A percentile compares a stretch with the other conserved stretches of the same genome.
Conservation (phyloP, 2,888 invertebrate genomes). For the Caenorhabditis sp. region DNA sequence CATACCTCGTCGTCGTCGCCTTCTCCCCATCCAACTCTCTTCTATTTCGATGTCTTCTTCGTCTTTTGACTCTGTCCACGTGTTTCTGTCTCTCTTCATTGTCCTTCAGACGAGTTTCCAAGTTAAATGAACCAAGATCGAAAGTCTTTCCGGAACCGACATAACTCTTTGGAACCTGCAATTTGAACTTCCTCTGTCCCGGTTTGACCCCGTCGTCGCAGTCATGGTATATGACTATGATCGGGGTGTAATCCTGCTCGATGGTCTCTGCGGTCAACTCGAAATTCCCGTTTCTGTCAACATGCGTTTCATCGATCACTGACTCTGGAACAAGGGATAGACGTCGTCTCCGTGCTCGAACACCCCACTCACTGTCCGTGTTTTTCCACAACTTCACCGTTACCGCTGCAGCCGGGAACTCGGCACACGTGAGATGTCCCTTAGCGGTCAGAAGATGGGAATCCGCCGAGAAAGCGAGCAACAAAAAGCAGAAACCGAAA, state of each 20-base stretch:
- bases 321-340: conserved; percentile 53
- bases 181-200: conserved; percentile 69
- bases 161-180: conserved; percentile 67
- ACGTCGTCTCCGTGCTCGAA: too few species aligned
- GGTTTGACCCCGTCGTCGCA: conserved; percentile 73
- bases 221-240: conserved; percentile 65
- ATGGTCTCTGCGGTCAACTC: conserved; percentile 20
- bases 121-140: conserved; percentile 64
- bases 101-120: conserved; percentile 65
- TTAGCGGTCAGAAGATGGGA: conserved; percentile 35
- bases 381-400: conserved; percentile 54
- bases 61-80: conserved; percentile 45
- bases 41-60: conserved; percentile 1
- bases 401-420: conserved; percentile 56
- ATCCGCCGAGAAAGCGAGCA: conserved; percentile 9
- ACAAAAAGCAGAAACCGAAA: conserved; percentile 13
- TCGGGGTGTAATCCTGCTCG: conserved; percentile 41
- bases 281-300: conserved; percentile 54
- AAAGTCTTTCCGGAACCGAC: conserved; percentile 50
- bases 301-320: conserved; percentile 44
- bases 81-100: conserved; percentile 63
- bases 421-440: conserved; percentile 53
- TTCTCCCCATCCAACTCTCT: neutral
- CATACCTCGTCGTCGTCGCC: conserved; percentile 20
- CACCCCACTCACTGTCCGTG: conserved; percentile 36